Evolutionary conservation across 2,888 invertebrate genomes (phyloP).

Genomic region (Mesorhabditis sp.): DNA sequence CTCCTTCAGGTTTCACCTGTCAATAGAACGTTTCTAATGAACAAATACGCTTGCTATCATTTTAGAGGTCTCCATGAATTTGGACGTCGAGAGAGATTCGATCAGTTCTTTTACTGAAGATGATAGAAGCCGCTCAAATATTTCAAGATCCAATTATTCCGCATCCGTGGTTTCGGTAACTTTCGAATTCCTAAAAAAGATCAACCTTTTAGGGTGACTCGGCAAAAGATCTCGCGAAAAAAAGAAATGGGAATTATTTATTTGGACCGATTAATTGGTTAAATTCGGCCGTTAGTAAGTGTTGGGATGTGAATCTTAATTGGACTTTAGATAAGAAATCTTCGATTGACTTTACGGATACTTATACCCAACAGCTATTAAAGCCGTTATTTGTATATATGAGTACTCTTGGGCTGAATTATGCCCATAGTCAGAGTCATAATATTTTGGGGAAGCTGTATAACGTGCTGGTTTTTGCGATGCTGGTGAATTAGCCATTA

Average conservation of each 20-base stretch:
- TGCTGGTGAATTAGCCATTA: background rate
- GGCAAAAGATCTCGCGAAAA: background rate
- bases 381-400: slow-evolving; percentile 35
- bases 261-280: slow-evolving; percentile 2
- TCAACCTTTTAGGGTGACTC: no score
- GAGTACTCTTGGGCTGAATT: slow-evolving; percentile 35
- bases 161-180: no score
- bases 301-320: background rate
- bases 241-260: background rate
- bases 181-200: no score
- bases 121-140: no score
- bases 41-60: no score
- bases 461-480: background rate
- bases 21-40: no score
- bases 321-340: slow-evolving; percentile 18
- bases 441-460: background rate
- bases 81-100: no score
- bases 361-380: slow-evolving; percentile 35
- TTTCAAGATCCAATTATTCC: no score
- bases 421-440: slow-evolving; percentile 20
- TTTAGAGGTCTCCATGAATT: no score
- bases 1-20: no score
- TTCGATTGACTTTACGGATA: slow-evolving; percentile 36
- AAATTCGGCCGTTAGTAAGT: background rate
- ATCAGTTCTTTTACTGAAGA: no score